Conservation (phyloP, 2,797 vertebrate species). For the Tangara arthus region DNA sequence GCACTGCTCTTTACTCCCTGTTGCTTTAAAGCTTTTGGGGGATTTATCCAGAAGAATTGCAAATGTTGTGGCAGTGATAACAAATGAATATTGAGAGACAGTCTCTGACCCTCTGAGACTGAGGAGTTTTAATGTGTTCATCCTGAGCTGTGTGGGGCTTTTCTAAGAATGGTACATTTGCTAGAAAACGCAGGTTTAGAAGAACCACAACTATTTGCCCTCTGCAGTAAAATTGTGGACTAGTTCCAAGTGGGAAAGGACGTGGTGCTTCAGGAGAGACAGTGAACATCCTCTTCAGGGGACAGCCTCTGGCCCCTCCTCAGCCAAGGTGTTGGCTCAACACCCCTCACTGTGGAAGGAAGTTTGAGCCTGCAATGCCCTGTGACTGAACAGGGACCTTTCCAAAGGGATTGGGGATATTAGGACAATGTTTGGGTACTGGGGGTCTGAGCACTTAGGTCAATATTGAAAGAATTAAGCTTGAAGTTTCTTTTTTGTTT, state of each 20-base stretch:
- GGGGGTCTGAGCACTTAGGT: background rate
- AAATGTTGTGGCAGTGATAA: background rate
- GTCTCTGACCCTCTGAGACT: background rate
- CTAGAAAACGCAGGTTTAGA: background rate
- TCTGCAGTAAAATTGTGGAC: background rate
- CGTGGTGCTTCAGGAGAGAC: background rate
- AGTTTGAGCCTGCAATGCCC: background rate
- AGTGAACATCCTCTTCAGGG: background rate
- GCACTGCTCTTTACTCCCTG: no score
- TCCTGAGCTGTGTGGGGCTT: background rate
- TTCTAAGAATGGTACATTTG: background rate
- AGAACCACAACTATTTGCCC: background rate
- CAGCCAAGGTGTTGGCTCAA: background rate
- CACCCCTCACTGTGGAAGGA: background rate
- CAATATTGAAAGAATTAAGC: background rate
- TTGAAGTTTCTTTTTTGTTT: background rate
- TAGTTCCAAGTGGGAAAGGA: background rate
- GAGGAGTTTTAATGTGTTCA: background rate
- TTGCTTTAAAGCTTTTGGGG: background rate
- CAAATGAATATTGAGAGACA: background rate
- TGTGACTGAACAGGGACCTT: background rate
- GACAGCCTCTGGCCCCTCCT: background rate
- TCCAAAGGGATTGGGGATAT: background rate
- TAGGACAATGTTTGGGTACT: background rate
- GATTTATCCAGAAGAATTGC: background rate